These are phyloP conservation scores for Malurus melanocephalus DNA, from an alignment of 2,113 vertebrate species.

Conservation along the genomic window DNA sequence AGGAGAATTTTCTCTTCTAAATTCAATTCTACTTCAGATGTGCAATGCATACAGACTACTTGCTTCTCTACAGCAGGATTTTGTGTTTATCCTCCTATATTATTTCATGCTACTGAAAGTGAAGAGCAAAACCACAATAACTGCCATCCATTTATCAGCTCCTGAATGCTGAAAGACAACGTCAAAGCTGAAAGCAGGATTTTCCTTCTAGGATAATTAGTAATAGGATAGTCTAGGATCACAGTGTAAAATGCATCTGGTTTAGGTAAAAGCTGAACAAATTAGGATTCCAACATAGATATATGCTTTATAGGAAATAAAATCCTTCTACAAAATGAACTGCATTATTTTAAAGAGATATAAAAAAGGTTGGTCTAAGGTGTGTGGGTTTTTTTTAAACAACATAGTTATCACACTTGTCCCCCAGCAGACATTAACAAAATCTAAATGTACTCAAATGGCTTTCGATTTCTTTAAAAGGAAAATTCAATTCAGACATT, in stretches of 20 bases:
- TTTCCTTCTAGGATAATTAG: not conserved
- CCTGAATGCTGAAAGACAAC: not conserved
- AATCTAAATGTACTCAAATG: not conserved
- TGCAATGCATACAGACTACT: not conserved
- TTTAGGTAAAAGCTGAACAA: not conserved
- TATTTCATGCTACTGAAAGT: not conserved
- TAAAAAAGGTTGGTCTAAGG: not conserved
- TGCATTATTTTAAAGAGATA: not conserved
- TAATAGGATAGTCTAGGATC: not conserved
- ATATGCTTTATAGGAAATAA: not conserved
- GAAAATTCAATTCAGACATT: not conserved
- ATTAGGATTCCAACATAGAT: not conserved
- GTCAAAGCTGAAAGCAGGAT: not conserved
- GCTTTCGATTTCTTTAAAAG: not conserved
- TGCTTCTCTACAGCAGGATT: not conserved
- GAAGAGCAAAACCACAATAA: not conserved
- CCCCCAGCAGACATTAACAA: not conserved
- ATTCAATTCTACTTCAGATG: not conserved
- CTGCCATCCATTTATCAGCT: not conserved
- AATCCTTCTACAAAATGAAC: not conserved
- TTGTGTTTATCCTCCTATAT: not conserved
- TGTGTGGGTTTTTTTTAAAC: rapidly evolving
- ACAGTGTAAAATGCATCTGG: not conserved
- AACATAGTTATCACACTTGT: not conserved
- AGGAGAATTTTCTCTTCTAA: not conserved